Conservation (phyloP, 2,888 invertebrate genomes). For the Mythimna vitellina region DNA sequence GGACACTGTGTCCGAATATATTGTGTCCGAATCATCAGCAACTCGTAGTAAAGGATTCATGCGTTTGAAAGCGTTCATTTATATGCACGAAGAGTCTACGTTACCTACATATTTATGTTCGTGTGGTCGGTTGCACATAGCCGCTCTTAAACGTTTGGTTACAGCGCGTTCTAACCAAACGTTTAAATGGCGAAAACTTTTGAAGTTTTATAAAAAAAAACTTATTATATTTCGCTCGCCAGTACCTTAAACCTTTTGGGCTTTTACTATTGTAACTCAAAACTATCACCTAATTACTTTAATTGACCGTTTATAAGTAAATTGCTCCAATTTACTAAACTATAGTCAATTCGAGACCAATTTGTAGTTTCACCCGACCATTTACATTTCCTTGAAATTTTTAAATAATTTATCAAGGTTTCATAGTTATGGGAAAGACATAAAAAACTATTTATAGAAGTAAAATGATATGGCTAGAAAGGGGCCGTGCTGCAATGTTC, state of each 20-base stretch:
- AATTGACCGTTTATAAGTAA: conserved; percentile 22
- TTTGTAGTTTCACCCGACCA: conserved; percentile 13
- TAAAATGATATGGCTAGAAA: neutral
- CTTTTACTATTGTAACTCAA: neutral
- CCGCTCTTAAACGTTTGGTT: too few relatives aligned
- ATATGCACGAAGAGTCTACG: conserved; percentile 62
- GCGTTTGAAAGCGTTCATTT: conserved; percentile 67
- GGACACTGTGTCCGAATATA: too few relatives aligned
- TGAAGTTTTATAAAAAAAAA: too few relatives aligned
- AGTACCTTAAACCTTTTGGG: neutral
- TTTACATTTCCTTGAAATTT: conserved; percentile 12
- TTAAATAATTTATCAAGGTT: conserved; percentile 16
- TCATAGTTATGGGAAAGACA: neutral
- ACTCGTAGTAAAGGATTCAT: conserved; percentile 63
- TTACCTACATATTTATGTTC: conserved; percentile 54
- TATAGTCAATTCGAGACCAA: conserved; percentile 6
- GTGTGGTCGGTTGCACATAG: conserved; percentile 39
- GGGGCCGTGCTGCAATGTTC: too few relatives aligned
- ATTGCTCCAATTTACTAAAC: conserved; percentile 32
- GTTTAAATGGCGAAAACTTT: too few relatives aligned
- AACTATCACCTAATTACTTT: conserved; percentile 1
- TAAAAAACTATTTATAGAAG: neutral
- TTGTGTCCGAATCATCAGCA: too few relatives aligned
- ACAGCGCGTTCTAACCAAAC: conserved; percentile 4
- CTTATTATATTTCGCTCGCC: neutral